Evolutionary conservation across 2,888 invertebrate species (phyloP), one percentile per base, ranked within the genome.

Genomic region (Ectemnius lituratus): DNA sequence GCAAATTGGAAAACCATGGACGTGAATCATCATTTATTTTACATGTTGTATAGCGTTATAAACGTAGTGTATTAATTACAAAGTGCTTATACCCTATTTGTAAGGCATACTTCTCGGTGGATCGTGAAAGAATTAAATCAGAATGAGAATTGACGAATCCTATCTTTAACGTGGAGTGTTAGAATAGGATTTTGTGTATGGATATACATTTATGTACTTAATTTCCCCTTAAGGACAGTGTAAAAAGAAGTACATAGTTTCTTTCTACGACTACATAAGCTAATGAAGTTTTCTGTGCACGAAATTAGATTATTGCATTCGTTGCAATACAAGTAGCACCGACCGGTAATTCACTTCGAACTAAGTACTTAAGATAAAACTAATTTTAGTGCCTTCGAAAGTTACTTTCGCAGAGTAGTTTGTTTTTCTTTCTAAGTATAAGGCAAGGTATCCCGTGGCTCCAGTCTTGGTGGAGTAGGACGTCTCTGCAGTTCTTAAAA

Each of bases 101-200:
- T 83, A 83, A 83, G 83, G 83, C 83, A 83, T 83, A 76, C 67
- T 83, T 79, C 80, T 78, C 78, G 78, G 76, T 81, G 81, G 62
- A 67, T 80, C 78, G 63, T 67, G 72, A 79, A 82, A 59, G 47
- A 72, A 64, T 71, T 27, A 28, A 73, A 77, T 78, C 27, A 27
- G 62, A 68, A 69, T 67, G 56, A 58, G 65, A 73, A 70, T 73
- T 72, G 70, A 80, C 70, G 57, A 47, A 47, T 46, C 45, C 67
- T 74, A 67, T 80, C 49, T 73, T 57, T 58, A 68, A 47, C 56
- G 67, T 67, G 56, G 49, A 52, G 56, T 70, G 56, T 70, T 64
- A 66, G 37, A 62, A 49, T 67, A 70, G 64, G 64, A 77, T 56
- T 67, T 56, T 76, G 52, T 62, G 27, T 63, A 45, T 46, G 61